A percentile compares a stretch with the other conserved stretches of the same genome.
These are phyloP conservation scores for Chanos chanos DNA, from an alignment of 2,797 vertebrate species.

Conservation along the genomic window DNA sequence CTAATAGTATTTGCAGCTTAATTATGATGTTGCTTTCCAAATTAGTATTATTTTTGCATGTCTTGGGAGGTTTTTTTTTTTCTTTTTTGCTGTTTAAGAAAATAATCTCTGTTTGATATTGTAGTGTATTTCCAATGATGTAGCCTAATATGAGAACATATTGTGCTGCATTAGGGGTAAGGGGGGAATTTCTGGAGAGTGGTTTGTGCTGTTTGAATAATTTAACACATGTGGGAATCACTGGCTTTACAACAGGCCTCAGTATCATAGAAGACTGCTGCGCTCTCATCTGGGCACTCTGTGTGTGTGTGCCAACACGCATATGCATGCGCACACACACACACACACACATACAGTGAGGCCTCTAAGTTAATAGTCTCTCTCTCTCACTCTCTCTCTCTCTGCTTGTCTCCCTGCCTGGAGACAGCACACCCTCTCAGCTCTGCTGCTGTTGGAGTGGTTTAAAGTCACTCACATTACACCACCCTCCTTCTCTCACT, in stretches of 20 bases:
- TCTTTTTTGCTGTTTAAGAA: too few species aligned
- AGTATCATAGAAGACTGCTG: slow-evolving; percentile 40
- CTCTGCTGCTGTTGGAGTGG: slow-evolving; percentile 8
- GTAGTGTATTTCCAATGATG: background rate
- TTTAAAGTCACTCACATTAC: slow-evolving; percentile 10
- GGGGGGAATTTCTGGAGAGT: slow-evolving; percentile 28
- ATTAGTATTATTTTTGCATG: too few species aligned
- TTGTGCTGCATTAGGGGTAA: slow-evolving; percentile 34
- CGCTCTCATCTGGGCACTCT: slow-evolving; percentile 34
- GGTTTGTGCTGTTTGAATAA: slow-evolving; percentile 43
- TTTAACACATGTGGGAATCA: slow-evolving; percentile 45
- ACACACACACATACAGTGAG: slow-evolving; percentile 20
- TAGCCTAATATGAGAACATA: slow-evolving; percentile 21
- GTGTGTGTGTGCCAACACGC: slow-evolving; percentile 18
- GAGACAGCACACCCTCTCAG: slow-evolving; percentile 24
- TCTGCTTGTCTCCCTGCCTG: slow-evolving; percentile 19
- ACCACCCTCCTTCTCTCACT: slow-evolving; percentile 9
- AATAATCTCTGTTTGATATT: too few species aligned
- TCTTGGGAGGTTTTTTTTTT: too few species aligned
- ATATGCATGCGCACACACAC: slow-evolving; percentile 6
- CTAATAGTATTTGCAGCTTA: too few species aligned
- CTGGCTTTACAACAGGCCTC: slow-evolving; percentile 34
- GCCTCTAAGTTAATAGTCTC: too few species aligned
- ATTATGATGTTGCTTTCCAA: too few species aligned
- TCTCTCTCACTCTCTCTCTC: too few species aligned